Evolutionary conservation across 2,797 vertebrate genomes (phyloP).

Genomic region (Tenualosa ilisha): DNA sequence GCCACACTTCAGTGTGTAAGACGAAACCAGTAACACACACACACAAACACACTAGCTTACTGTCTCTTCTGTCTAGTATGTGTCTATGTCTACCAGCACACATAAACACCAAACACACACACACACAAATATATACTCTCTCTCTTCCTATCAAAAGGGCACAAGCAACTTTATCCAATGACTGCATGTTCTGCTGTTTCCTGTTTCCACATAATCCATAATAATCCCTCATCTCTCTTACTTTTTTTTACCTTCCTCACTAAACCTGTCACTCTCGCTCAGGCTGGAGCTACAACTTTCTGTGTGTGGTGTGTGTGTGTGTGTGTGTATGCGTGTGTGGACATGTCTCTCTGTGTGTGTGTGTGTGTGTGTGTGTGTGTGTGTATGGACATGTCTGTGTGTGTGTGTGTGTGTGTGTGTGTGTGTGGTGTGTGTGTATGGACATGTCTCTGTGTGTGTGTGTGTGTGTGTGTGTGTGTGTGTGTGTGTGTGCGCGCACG

Average conservation of each 20-base stretch:
- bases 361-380: background rate
- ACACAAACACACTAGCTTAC: background rate
- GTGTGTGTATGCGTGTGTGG: background rate
- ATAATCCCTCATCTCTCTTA: conserved; percentile 33
- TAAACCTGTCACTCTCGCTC: conserved; percentile 1
- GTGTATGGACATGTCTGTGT: background rate
- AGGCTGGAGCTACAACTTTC: background rate
- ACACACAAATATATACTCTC: background rate
- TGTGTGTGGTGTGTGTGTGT: background rate
- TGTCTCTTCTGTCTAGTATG: background rate
- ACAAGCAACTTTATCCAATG: conserved; percentile 32
- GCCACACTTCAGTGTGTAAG: conserved; percentile 19
- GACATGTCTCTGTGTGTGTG: background rate
- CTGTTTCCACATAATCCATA: conserved; percentile 37
- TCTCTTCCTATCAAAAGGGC: conserved; percentile 15
- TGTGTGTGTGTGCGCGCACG: background rate
- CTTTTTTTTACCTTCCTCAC: conserved; percentile 17
- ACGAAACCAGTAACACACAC: conserved; percentile 8
- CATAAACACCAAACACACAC: conserved; percentile 21
- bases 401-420: conserved; percentile 5
- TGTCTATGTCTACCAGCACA: background rate
- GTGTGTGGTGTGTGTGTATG: background rate
- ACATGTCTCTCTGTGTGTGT: background rate
- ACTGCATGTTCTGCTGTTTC: conserved; percentile 35
- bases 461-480: background rate